Percentiles rank a stretch among this genome's conserved stretches.
phyloP scores from a whole-genome alignment of 2,113 vertebrate genomes.

The Glaucidium brasilianum region DNA sequence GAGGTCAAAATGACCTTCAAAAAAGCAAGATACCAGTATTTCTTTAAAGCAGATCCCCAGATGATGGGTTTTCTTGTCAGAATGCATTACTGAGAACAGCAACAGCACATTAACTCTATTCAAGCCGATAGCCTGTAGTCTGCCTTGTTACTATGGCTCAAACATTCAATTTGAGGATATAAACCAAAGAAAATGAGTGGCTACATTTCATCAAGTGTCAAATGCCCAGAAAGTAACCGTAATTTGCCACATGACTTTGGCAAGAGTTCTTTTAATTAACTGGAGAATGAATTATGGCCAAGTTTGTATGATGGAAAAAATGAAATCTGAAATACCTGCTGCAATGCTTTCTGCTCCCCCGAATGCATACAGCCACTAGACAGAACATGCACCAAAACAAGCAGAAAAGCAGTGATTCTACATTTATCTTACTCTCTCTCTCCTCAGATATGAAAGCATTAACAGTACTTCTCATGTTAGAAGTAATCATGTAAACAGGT shows the following conservation, averaged over 20 bases:
- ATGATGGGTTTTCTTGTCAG: not conserved
- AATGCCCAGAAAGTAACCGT: not conserved
- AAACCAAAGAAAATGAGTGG: not conserved
- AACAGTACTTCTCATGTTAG: not conserved
- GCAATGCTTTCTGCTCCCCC: not conserved
- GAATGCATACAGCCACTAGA: accelerated
- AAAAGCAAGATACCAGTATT: not conserved
- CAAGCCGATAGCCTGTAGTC: not conserved
- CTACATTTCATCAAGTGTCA: not conserved
- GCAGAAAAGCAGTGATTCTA: not conserved
- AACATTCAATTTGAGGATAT: not conserved
- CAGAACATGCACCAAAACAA: not conserved
- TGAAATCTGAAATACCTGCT: not conserved
- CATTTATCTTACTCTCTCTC: not conserved
- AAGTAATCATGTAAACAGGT: not conserved
- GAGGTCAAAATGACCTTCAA: not conserved
- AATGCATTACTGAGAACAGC: not conserved
- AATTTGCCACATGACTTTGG: not conserved
- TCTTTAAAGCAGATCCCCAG: not conserved
- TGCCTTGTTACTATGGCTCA: not conserved
- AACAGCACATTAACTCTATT: not conserved
- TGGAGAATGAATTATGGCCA: not conserved
- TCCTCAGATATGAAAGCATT: not conserved
- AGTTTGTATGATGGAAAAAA: not conserved
- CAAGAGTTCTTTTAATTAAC: not conserved